phyloP scores from a whole-genome alignment of 2,888 invertebrate species.

The Petrolisthes cinctipes region DNA sequence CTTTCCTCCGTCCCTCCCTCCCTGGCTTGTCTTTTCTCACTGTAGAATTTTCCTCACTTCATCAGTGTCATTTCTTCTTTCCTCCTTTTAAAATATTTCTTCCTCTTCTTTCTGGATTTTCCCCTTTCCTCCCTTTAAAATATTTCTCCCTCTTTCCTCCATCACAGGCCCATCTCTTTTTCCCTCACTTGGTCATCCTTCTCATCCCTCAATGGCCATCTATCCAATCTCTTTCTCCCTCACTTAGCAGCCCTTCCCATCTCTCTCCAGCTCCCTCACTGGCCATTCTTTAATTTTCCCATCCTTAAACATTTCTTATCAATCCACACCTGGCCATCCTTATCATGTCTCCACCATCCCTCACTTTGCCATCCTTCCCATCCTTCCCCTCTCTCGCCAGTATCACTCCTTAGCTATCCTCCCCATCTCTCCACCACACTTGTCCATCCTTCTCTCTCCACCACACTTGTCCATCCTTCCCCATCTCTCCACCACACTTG shows the following conservation, averaged over 20 bases:
- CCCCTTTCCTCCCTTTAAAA: neutral
- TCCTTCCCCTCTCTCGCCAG: no score
- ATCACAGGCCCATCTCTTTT: neutral
- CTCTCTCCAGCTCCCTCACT: neutral
- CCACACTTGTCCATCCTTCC: no score
- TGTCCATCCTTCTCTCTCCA: no score
- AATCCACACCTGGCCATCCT: no score
- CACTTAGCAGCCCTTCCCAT: neutral
- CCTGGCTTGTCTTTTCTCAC: neutral
- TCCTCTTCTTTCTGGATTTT: neutral
- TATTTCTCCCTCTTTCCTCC: neutral
- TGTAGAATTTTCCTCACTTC: neutral
- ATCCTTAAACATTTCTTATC: no score
- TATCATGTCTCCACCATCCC: no score
- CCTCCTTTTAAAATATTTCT: neutral
- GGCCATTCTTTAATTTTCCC: neutral
- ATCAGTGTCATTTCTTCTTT: neutral
- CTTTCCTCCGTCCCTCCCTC: neutral
- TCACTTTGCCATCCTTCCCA: no score
- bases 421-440: no score
- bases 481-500: no score
- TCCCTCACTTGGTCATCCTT: constrained; percentile 9
- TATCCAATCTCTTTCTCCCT: neutral
- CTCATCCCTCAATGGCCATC: neutral
- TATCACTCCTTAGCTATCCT: no score